phyloP scores from a whole-genome alignment of 2,113 vertebrate genomes.

The Aptenodytes patagonicus region DNA sequence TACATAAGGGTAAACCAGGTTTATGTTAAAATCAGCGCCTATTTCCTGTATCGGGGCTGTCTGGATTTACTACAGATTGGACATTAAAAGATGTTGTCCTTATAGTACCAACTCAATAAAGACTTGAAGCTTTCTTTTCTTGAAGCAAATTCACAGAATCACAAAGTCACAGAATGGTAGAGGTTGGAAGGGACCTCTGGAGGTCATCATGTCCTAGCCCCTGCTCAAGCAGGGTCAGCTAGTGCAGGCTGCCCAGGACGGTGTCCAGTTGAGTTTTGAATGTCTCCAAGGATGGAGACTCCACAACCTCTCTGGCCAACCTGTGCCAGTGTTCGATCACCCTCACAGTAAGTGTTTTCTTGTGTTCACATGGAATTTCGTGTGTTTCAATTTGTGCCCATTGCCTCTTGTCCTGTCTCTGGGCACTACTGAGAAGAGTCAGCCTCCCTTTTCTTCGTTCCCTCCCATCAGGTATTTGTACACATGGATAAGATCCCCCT shows the following conservation, averaged over 20 bases:
- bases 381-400: neutral
- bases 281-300: neutral
- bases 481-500: neutral
- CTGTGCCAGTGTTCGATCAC: neutral
- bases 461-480: neutral
- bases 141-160: neutral
- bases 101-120: neutral
- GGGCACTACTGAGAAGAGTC: neutral
- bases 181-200: neutral
- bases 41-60: neutral
- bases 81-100: neutral
- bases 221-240: neutral
- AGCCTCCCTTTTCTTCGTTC: neutral
- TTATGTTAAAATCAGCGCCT: neutral
- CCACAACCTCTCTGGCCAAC: neutral
- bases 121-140: neutral
- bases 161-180: neutral
- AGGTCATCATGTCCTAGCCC: neutral
- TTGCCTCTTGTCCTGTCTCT: neutral
- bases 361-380: neutral
- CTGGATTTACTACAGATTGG: neutral
- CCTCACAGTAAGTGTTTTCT: neutral
- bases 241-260: neutral
- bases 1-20: neutral
- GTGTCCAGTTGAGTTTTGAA: neutral